Evolutionary conservation across 1,140 invertebrate genomes (phyloP).

Genomic region (Bathynomus jamesi): DNA sequence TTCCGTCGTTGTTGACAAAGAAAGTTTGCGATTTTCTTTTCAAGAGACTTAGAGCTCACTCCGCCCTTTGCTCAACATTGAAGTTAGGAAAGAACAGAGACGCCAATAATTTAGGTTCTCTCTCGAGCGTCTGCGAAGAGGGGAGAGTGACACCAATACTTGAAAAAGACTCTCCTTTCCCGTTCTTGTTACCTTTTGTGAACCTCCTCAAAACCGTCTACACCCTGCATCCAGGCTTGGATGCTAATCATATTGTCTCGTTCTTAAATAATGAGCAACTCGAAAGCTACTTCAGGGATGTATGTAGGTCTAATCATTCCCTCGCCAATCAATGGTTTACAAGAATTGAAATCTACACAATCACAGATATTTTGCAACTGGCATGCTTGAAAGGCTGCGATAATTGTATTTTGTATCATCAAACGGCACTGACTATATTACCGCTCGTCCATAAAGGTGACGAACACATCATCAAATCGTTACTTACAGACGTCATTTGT

Average conservation of each 20-base stretch:
- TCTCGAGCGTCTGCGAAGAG: constrained; percentile 21
- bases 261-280: constrained; percentile 20
- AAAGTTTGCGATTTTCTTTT: constrained; percentile 6
- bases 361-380: constrained; percentile 18
- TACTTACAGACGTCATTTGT: constrained; percentile 22
- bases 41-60: constrained; percentile 10
- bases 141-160: constrained; percentile 24
- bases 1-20: constrained; percentile 12
- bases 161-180: constrained; percentile 19
- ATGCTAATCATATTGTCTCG: background rate
- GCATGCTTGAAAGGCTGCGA: background rate
- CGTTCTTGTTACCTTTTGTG: constrained; percentile 18
- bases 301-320: constrained; percentile 3
- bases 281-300: constrained; percentile 7
- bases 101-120: constrained; percentile 24
- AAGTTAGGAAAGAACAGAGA: constrained; percentile 13
- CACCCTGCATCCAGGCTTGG: constrained; percentile 20
- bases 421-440: constrained; percentile 18
- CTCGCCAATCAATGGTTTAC: constrained; percentile 25
- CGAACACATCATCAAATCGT: constrained; percentile 20
- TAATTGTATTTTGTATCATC: constrained; percentile 18
- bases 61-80: constrained; percentile 13
- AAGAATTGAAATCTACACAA: constrained; percentile 21
- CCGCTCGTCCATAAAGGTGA: constrained; percentile 28
- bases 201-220: constrained; percentile 14